A percentile compares a stretch with the other conserved stretches of the same genome.
Conservation (phyloP, 1,140 invertebrate genomes). For the Tetranychus urticae region DNA sequence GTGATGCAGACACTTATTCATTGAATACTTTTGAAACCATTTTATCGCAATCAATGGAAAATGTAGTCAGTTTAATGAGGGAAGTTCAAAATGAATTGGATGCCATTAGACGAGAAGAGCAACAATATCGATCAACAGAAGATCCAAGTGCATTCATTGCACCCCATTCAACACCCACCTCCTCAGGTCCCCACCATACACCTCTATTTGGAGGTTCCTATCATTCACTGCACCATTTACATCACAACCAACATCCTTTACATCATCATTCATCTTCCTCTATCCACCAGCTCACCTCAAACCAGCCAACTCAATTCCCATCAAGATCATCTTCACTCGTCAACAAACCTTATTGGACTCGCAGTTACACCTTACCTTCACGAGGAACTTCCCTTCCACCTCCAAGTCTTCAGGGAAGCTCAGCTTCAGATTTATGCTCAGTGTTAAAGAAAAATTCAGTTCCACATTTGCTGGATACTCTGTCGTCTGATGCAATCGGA, state of each 20-base stretch:
- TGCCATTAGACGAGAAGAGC: constrained; percentile 15
- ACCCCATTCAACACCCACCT: constrained; percentile 2
- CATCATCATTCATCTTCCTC: not conserved
- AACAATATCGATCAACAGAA: constrained; percentile 6
- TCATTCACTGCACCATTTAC: not conserved
- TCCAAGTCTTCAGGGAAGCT: not conserved
- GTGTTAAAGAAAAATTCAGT: not conserved
- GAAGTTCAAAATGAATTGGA: constrained; percentile 16
- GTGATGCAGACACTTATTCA: constrained; percentile 77
- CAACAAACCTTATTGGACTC: not conserved
- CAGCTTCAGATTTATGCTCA: not conserved
- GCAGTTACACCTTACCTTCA: not conserved
- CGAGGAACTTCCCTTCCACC: not conserved
- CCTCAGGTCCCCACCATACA: not conserved
- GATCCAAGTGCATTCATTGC: constrained; percentile 5
- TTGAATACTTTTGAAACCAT: constrained; percentile 77
- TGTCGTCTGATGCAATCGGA: constrained; percentile 2
- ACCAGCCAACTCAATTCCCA: not conserved
- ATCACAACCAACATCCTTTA: not conserved
- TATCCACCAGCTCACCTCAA: not conserved
- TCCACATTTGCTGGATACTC: constrained; percentile 2
- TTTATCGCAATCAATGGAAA: constrained; percentile 79
- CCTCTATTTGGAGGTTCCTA: not conserved
- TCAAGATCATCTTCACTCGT: not conserved
- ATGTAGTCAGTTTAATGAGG: constrained; percentile 34